Evolutionary conservation across 2,888 invertebrate genomes (phyloP).

Genomic region (Tinea semifulvella): DNA sequence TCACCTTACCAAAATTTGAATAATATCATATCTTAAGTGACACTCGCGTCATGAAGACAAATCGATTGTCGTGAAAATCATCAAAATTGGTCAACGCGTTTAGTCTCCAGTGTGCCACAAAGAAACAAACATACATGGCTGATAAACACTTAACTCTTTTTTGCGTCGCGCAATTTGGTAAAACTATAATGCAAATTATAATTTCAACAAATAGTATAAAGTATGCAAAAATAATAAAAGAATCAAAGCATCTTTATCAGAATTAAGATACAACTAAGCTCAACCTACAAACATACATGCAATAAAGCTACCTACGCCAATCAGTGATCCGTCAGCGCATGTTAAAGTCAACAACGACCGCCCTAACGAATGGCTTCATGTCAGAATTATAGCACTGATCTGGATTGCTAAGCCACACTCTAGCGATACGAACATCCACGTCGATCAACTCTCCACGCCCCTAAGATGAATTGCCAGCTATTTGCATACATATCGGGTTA

Average conservation of each 20-base stretch:
- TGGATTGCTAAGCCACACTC: slow-evolving; percentile 28
- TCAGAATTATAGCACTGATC: slow-evolving; percentile 21
- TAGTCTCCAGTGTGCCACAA: no score
- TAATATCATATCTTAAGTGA: no score
- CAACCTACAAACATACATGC: neutral
- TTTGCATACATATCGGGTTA: slow-evolving; percentile 58
- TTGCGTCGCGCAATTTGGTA: no score
- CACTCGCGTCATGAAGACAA: no score
- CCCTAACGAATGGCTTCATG: slow-evolving; percentile 38
- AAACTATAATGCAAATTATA: no score
- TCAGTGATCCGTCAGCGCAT: slow-evolving; percentile 10
- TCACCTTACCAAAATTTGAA: no score
- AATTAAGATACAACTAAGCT: slow-evolving; percentile 7
- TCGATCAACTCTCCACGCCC: slow-evolving; percentile 60
- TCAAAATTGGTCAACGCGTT: no score
- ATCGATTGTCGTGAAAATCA: no score
- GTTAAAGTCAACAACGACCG: slow-evolving; percentile 32
- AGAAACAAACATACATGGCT: neutral
- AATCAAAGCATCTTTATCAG: slow-evolving; percentile 1
- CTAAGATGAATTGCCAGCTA: slow-evolving; percentile 56
- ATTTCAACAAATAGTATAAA: neutral
- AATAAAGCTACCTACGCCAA: slow-evolving; percentile 3
- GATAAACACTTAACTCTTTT: neutral
- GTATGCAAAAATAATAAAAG: neutral
- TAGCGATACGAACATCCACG: slow-evolving; percentile 43